Base-by-base conservation (phyloP, 2,888 invertebrate genomes). In the Pristionchus exspectatus region DNA sequence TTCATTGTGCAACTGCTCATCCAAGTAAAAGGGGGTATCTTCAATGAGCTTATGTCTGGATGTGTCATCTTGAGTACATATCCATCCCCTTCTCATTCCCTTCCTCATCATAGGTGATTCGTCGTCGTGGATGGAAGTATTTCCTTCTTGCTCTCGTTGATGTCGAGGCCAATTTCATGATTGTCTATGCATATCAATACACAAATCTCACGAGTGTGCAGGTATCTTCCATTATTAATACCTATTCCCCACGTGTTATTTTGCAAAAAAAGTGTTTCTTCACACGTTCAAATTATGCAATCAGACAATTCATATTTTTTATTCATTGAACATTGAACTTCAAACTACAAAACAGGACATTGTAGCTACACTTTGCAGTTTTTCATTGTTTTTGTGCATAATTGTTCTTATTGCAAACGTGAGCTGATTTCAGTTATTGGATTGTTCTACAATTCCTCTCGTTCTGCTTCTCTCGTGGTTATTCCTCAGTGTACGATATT, bases 381-480 rank as follows among this genome's bases (percentile, higher is more conserved):
- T 3, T 44, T 3, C 44, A 50, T 50, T 50, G 44, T 50, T 50
- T 50, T 50, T 50, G 44, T 50, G 44, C 44, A 50, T 0, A 50
- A 50, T 50, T 50, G 4, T 50, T 12, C 9, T 63, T 24, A 12
- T 63, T 63, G 21, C 63, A 3, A 85, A 21, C 30, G 14, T 33
- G 27, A 16, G 4, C 27, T 85, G 63, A 27, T 59, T 97, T 96
- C 96, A 97, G 97, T 96, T 98, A 95, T 96, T 98, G 93, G 97
- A 97, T 92, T 97, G 97, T 95, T 97, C 97, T 91, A 97, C 97
- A 10, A 97, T 97, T 89, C 97, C 97, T 0, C 97, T 97, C 18
- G 97, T 97, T 9, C 95, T 97, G 91, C 96, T 97, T 59, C 95
- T 97, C 59, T 97, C 97, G 0, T 97, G 97, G 93, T 96, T 97